Base-by-base conservation (phyloP, 2,888 invertebrate species). In the Leptinotarsa juncta region DNA sequence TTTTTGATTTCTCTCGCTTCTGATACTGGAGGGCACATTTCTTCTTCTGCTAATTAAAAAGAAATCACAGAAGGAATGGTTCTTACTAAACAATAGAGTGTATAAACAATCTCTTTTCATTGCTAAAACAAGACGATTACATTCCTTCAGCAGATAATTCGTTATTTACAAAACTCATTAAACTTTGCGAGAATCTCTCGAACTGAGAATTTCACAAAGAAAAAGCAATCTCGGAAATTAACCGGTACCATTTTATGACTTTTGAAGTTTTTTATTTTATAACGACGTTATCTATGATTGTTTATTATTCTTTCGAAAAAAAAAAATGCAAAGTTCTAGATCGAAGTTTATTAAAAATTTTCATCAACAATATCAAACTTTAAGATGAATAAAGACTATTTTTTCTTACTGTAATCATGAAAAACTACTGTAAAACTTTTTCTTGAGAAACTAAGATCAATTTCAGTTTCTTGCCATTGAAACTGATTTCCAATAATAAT, bases 101-200 rank as follows among this genome's bases (percentile, higher is more conserved):
- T 3, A 42, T 10, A 42, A 42, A 42, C 3, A 42, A 42, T 42
- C 3, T 42, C 42, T 10, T 42, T 42, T 42, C 12, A 42, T 3
- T 18, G 53, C 7, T 10, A 10, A 53, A 0, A n/a, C 51, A 18
- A 53, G 3, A 53, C 12, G 12, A 18, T 7, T 53, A 53, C 18
- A 53, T 53, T 53, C 10, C 53, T 53, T 18, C 18, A 53, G 53
- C 18, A 53, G 53, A 53, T 18, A 53, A n/a, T 7, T 53, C 18
- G 53, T 53, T 53, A 53, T 53, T 53, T n/a, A 53, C 53, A 18
- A 53, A 53, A 53, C 18, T 53, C 53, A 53, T 53, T 18, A 53
- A 53, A 53, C n/a, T 53, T 53, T 4, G 18, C 18, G 53, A 18
- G 10, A 18, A 10, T 53, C 18, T 53, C 53, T 53, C 12, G 18